Evolutionary conservation across 2,797 vertebrate species (phyloP), one percentile per base, ranked within the genome.

Genomic region (Limosa lapponica): DNA sequence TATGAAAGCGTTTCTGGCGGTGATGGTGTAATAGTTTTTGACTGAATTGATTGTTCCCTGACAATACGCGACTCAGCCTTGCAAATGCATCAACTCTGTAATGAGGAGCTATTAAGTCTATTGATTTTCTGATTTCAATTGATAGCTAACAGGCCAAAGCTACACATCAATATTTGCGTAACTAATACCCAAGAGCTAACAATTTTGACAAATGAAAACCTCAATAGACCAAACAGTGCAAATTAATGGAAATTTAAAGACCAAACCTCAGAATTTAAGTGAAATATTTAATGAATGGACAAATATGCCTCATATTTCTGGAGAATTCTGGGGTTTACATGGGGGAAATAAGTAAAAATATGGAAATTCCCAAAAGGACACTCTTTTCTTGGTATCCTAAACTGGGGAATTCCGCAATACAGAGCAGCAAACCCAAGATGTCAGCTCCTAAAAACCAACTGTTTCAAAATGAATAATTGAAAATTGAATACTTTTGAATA

Each of bases 111-210:
- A 99, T 99, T 99, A 99, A 98, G 97, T 94, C 92, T 96, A 99
- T 99, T 97, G 99, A 99, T 99, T 99, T 98, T 98, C 98, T 99
- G 99, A 99, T 99, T 99, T 98, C 98, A 98, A 99, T 98, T 99
- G 99, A 99, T 99, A 99, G 98, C 98, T 98, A 98, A 98, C 98
- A 98, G 98, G 98, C 97, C 98, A 99, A 98, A 99, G 98, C 97
- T 98, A 97, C 98, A 98, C 97, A 97, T 99, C 98, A 98, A 99
- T 99, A 99, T 99, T 98, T 99, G 98, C 98, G 98, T 99, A 98
- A 98, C 98, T 98, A 98, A 99, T 99, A 98, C 98, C 98, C 98
- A 96, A 95, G 97, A 98, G 98, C 98, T 98, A 98, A 97, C 96
- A 97, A 96, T 98, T 98, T 90, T 98, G 98, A 99, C 98, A 98